Evolutionary conservation across 2,113 vertebrate genomes (phyloP).

Genomic region (Chlamydotis undulata): DNA sequence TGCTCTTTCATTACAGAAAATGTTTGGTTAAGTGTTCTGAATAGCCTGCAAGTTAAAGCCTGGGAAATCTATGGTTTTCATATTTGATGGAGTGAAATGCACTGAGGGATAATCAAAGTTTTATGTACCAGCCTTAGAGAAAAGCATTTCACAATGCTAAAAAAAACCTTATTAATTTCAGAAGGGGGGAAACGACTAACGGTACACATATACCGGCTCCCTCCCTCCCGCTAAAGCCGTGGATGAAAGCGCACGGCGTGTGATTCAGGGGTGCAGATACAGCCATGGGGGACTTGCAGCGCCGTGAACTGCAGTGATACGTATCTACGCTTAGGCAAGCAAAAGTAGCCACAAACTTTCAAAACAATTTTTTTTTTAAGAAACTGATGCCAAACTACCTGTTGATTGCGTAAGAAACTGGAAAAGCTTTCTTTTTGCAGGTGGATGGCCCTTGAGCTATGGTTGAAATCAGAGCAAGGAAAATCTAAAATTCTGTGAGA

Average conservation of each 20-base stretch:
- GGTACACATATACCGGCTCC: neutral
- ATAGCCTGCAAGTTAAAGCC: slow-evolving; percentile 10
- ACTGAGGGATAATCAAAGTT: slow-evolving; percentile 36
- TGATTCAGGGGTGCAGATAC: neutral
- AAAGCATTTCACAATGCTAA: slow-evolving; percentile 12
- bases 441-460: neutral
- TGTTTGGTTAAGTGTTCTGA: slow-evolving; percentile 35
- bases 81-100: slow-evolving; percentile 66
- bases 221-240: neutral
- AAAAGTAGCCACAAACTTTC: neutral
- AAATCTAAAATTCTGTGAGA: neutral
- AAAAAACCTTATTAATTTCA: slow-evolving; percentile 26
- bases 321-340: neutral
- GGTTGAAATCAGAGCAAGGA: neutral
- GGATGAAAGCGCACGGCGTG: neutral
- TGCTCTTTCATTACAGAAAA: slow-evolving; percentile 11
- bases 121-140: slow-evolving; percentile 22
- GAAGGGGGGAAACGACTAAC: neutral
- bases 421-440: neutral
- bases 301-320: neutral
- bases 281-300: neutral
- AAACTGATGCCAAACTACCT: neutral
- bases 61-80: slow-evolving; percentile 47
- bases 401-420: neutral
- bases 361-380: neutral